Evolutionary conservation across 2,797 vertebrate species (phyloP).

Genomic region (Gallinago stenura): DNA sequence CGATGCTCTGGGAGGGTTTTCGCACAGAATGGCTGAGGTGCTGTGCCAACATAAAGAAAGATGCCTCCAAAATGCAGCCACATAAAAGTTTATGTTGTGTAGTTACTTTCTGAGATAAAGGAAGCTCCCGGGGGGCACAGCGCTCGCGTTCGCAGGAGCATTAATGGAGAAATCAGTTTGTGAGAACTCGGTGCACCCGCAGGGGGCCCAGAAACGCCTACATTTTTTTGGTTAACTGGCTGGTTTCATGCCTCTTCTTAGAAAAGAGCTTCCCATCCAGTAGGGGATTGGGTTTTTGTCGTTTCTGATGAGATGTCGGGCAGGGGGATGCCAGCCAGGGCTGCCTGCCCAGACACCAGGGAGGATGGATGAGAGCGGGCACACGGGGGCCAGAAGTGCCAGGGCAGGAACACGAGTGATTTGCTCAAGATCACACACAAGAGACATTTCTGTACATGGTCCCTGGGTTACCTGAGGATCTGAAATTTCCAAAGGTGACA

Average conservation of each 20-base stretch:
- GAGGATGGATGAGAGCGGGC: neutral
- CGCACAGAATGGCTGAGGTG: neutral
- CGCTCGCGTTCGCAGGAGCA: neutral
- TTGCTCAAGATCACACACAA: neutral
- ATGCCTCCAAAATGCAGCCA: neutral
- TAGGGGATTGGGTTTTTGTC: neutral
- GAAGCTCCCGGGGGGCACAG: neutral
- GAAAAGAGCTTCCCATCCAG: neutral
- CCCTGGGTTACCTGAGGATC: neutral
- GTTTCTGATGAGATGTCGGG: neutral
- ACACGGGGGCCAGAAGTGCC: neutral
- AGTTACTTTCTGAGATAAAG: neutral
- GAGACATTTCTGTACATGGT: neutral
- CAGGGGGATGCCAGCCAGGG: neutral
- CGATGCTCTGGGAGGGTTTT: neutral
- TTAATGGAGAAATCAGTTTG: neutral
- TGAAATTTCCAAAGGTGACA: neutral
- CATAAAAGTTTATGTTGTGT: neutral
- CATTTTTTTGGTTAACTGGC: neutral
- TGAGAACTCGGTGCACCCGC: neutral
- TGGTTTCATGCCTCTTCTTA: neutral
- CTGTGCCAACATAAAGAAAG: neutral
- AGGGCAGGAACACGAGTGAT: neutral
- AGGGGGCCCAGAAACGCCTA: fast-evolving
- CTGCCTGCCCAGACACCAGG: neutral